Evolutionary conservation across 2,797 vertebrate genomes (phyloP).

Genomic region (Distichodus sexfasciatus): DNA sequence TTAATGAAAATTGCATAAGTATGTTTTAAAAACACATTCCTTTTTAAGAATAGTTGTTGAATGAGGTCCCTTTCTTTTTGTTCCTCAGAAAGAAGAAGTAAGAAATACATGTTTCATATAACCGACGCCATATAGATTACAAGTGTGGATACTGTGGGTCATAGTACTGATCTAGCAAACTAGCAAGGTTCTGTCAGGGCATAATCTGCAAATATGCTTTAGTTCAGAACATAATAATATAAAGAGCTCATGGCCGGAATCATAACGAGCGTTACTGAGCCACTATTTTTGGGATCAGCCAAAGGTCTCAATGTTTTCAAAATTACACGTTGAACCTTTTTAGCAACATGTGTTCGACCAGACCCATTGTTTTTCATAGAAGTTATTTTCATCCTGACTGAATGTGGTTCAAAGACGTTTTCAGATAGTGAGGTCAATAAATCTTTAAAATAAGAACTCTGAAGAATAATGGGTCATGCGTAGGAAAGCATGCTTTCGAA

Average conservation of each 20-base stretch:
- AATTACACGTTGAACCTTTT: background rate
- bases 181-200: background rate
- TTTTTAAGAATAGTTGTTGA: too few species aligned
- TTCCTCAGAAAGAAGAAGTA: background rate
- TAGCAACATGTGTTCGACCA: background rate
- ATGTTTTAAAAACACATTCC: too few species aligned
- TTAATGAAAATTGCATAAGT: too few species aligned
- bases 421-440: slow-evolving; percentile 21
- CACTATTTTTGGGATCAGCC: background rate
- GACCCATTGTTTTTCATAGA: background rate
- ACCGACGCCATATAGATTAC: slow-evolving; percentile 65
- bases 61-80: background rate
- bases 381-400: slow-evolving; percentile 1
- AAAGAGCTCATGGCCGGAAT: too few species aligned
- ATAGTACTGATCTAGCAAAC: background rate
- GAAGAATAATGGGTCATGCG: slow-evolving; percentile 1
- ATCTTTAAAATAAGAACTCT: slow-evolving; percentile 8
- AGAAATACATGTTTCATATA: slow-evolving; percentile 53
- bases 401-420: background rate
- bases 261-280: background rate
- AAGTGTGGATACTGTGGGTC: background rate
- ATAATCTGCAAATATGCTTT: slow-evolving; percentile 9
- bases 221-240: background rate
- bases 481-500: slow-evolving; percentile 3
- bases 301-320: background rate